These are phyloP conservation scores for Nylanderia fulva DNA, from an alignment of 1,140 invertebrate species.

Conservation along the genomic window DNA sequence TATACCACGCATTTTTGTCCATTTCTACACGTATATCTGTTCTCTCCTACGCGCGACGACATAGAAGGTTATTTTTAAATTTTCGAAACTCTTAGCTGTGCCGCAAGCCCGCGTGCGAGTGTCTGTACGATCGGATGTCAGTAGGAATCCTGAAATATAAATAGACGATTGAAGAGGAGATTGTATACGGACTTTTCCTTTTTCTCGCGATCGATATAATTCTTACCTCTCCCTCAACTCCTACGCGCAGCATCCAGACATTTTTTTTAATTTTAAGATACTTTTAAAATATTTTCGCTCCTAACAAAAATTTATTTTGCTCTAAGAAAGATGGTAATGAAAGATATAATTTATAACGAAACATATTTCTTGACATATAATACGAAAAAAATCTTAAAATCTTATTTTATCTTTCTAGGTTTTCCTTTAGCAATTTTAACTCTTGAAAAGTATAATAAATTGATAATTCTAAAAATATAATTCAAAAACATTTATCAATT, in stretches of 20 bases:
- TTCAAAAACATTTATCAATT: not conserved
- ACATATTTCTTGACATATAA: not conserved
- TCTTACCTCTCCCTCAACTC: not conserved
- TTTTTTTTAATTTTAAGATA: not conserved
- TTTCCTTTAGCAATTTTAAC: not conserved
- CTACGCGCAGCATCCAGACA: not conserved
- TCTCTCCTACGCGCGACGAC: slow-evolving; percentile 75
- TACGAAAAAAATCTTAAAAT: not conserved
- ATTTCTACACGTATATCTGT: slow-evolving; percentile 78
- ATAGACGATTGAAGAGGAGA: slow-evolving; percentile 79
- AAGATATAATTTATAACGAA: not conserved
- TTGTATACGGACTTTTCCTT: slow-evolving; percentile 50
- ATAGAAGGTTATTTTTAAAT: slow-evolving; percentile 82
- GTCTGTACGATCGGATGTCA: slow-evolving; percentile 80
- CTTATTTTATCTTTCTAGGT: too few species aligned
- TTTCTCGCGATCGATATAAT: not conserved
- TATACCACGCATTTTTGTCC: slow-evolving; percentile 70
- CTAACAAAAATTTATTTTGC: not conserved
- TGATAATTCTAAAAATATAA: not conserved
- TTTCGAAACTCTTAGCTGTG: slow-evolving; percentile 74
- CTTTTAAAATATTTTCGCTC: not conserved
- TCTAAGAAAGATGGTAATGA: not conserved
- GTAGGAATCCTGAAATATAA: slow-evolving; percentile 80
- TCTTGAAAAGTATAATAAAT: not conserved
- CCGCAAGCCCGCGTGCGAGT: slow-evolving; percentile 75